Evolutionary conservation across 2,888 invertebrate species (phyloP).

Genomic region (Drosophila rellima): DNA sequence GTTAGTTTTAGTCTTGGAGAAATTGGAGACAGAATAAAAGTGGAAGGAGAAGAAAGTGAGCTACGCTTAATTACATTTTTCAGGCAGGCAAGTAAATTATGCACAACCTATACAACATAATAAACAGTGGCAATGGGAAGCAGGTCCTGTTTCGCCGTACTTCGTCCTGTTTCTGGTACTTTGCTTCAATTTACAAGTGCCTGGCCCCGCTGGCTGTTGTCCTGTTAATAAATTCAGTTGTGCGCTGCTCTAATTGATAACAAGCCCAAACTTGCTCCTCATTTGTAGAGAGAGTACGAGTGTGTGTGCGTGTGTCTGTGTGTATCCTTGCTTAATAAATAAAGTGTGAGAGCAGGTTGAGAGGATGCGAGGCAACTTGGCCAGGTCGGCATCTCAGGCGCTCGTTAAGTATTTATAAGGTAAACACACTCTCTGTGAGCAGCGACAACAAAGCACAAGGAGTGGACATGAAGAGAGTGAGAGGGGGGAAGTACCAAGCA

Average conservation of each 20-base stretch:
- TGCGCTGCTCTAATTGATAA: conserved; percentile 77
- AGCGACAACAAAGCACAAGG: conserved; percentile 32
- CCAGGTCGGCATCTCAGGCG: conserved; percentile 53
- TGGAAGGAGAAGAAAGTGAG: conserved; percentile 18
- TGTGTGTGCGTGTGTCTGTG: conserved; percentile 36
- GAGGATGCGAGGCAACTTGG: conserved; percentile 7
- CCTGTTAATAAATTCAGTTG: conserved; percentile 73
- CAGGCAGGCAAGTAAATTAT: conserved; percentile 71
- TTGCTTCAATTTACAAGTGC: conserved; percentile 57
- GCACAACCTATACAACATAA: conserved; percentile 73
- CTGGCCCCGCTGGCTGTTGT: conserved; percentile 49
- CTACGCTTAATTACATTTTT: conserved; percentile 77
- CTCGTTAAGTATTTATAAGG: conserved; percentile 80
- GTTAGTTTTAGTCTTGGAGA: conserved; percentile 35
- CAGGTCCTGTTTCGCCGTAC: conserved; percentile 22
- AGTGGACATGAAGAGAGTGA: neutral
- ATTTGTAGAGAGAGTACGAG: conserved; percentile 3
- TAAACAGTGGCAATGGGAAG: conserved; percentile 55
- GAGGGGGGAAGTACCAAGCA: neutral
- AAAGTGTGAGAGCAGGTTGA: conserved; percentile 60
- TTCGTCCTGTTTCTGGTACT: conserved; percentile 18
- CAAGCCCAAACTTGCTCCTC: conserved; percentile 63
- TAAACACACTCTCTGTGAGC: conserved; percentile 53
- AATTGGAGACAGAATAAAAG: conserved; percentile 2
- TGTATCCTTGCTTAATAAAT: conserved; percentile 78